These are phyloP conservation scores for Mythimna vitellina DNA, from an alignment of 2,888 invertebrate species.

Conservation along the genomic window DNA sequence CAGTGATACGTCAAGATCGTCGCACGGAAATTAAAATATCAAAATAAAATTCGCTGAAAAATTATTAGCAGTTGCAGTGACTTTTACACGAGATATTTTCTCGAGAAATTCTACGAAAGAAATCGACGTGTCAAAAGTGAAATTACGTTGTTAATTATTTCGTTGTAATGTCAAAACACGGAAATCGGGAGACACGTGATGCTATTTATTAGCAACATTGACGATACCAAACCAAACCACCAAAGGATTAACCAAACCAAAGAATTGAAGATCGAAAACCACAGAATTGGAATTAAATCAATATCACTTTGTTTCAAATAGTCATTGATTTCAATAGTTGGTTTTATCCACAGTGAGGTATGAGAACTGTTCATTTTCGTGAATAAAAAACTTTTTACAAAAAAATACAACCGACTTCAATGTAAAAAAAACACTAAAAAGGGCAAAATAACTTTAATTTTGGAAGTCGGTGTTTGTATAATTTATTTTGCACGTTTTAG, in stretches of 20 bases:
- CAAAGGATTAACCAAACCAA: too few relatives aligned
- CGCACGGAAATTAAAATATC: constrained; percentile 9
- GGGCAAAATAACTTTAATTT: too few relatives aligned
- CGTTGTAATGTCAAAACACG: constrained; percentile 64
- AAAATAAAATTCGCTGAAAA: constrained; percentile 19
- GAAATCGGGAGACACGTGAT: constrained; percentile 22
- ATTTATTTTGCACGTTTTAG: too few relatives aligned
- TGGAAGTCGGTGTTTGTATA: too few relatives aligned
- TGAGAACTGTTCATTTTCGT: too few relatives aligned
- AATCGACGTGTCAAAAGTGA: constrained; percentile 39
- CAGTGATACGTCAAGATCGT: constrained; percentile 1
- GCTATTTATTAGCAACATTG: constrained; percentile 31
- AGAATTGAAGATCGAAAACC: constrained; percentile 28
- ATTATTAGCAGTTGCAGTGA: constrained; percentile 17
- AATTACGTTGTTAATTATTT: constrained; percentile 53
- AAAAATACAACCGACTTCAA: too few relatives aligned
- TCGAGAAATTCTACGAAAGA: constrained; percentile 30
- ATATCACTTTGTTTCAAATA: neutral
- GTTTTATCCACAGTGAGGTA: too few relatives aligned
- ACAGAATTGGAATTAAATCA: constrained; percentile 11
- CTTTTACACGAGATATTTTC: constrained; percentile 20
- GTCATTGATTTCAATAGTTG: neutral
- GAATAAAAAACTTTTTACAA: too few relatives aligned
- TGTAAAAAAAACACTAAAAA: too few relatives aligned
- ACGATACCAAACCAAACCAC: constrained; percentile 10